These are phyloP conservation scores for Urophycis tenuis DNA, from an alignment of 2,797 vertebrate species.

Conservation along the genomic window DNA sequence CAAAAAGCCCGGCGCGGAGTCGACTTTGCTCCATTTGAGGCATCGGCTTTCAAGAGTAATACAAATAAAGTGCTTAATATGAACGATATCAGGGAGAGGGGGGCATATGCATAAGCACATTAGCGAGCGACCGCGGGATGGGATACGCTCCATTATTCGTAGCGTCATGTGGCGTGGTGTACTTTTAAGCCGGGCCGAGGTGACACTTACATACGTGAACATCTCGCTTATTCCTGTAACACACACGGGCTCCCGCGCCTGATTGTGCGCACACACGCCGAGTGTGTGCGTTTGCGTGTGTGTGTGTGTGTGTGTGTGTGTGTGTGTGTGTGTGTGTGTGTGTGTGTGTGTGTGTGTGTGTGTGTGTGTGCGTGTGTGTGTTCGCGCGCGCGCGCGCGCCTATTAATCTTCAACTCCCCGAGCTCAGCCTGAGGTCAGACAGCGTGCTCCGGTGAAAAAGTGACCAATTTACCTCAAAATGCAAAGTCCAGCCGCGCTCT, in stretches of 20 bases:
- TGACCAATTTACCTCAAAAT: conserved; percentile 71
- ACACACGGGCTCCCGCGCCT: background rate
- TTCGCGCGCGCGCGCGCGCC: conserved; percentile 31
- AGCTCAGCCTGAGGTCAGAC: conserved; percentile 60
- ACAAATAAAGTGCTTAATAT: background rate
- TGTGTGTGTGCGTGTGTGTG: background rate
- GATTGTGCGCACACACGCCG: background rate
- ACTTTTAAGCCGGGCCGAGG: background rate
- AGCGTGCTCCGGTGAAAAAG: conserved; percentile 68
- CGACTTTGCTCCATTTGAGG: conserved; percentile 17
- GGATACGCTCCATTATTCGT: background rate
- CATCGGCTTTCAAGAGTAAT: background rate
- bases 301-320: background rate
- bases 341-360: background rate
- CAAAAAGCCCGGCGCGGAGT: conserved; percentile 27
- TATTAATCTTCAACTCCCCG: conserved; percentile 41
- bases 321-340: background rate
- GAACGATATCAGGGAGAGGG: background rate
- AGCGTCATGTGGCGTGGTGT: background rate
- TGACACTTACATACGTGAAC: background rate
- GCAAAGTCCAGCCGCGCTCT: conserved; percentile 61
- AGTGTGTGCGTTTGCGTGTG: background rate
- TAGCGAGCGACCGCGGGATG: background rate
- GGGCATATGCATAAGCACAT: background rate
- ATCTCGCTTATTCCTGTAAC: background rate